A percentile compares a stretch with the other conserved stretches of the same genome.
Conservation (phyloP, 1,140 invertebrate species). For the Bombyx mandarina region DNA sequence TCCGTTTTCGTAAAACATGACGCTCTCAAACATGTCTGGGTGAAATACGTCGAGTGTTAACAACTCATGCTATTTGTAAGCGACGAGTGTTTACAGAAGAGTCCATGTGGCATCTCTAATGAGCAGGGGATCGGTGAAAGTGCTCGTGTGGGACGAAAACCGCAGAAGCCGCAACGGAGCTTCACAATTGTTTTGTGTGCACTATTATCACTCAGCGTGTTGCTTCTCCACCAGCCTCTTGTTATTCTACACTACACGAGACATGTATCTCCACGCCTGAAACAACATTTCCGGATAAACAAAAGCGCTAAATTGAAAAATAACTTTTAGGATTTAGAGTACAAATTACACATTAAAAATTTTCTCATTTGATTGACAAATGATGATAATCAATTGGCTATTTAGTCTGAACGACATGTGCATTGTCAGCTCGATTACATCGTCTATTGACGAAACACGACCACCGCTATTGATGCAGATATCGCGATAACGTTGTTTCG, state of each 20-base stretch:
- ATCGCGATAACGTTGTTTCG: too few relatives aligned
- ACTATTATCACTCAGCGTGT: constrained; percentile 7
- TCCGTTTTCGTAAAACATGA: constrained; percentile 17
- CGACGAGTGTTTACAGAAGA: constrained; percentile 51
- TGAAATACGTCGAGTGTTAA: constrained; percentile 19
- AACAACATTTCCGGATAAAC: too few relatives aligned
- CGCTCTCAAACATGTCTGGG: constrained; percentile 27
- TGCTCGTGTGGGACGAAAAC: constrained; percentile 20
- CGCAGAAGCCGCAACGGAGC: constrained; percentile 19
- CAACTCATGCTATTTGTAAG: constrained; percentile 45
- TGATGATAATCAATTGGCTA: too few relatives aligned
- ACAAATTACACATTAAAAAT: too few relatives aligned
- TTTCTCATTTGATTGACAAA: too few relatives aligned
- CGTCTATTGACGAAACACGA: too few relatives aligned
- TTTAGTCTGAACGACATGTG: too few relatives aligned
- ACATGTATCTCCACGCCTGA: too few relatives aligned
- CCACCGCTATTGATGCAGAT: too few relatives aligned
- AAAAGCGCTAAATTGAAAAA: constrained; percentile 3
- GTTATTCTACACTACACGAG: constrained; percentile 4
- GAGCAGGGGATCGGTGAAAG: constrained; percentile 50
- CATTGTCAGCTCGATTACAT: too few relatives aligned
- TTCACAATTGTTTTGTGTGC: constrained; percentile 12
- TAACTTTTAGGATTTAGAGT: too few relatives aligned
- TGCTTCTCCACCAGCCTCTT: constrained; percentile 17
- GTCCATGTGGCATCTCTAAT: constrained; percentile 49